Base-by-base conservation (phyloP, 2,888 invertebrate species). In the Capitulum mitella region DNA sequence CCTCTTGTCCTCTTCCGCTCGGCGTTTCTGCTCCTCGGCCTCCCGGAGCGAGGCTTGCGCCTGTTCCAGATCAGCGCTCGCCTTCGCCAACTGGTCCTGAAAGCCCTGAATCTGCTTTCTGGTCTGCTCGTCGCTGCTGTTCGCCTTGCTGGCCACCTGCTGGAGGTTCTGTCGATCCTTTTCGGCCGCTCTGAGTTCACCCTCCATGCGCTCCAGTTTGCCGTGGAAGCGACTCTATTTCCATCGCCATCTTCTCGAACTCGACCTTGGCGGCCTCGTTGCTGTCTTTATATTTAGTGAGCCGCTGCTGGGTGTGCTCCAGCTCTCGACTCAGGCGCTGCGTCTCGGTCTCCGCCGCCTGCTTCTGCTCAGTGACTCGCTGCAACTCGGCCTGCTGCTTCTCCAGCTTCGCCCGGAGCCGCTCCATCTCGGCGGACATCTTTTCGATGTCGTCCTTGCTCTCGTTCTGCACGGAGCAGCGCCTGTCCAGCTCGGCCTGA, bases 211-310 rank as follows among this genome's bases (percentile, higher is more conserved):
- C 86, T 93, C 93, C 80, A 93, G 89, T 82, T 92, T 89, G 84
- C 94, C 94, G 83, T 93, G 92, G 87, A 94, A 90, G n/a, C 82
- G 93, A 89, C 26, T 92, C 91, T 82, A 93, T 87, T 84, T 95
- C 94, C 78, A 91, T 91, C 1, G 92, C 91, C 90, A 94, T 91
- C 83, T 93, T 89, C 83, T 95, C 94, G 83, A 93, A 92, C 84
- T 95, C 94, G 81, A 93, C 93, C 84, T 93, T 91, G 14, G 92
- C 91, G 3, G 91, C 90, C 84, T 94, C 94, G 84, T 92, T 91
- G 10, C 91, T 91, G 85, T 94, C 94, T 84, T 94, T 91, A 83
- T 93, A 92, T 86, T 94, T 94, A 51, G 91, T 89, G 81, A 94
- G 88, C 86, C 93, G 92, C 87, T 92, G 89, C 85, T 94, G 93